These are phyloP conservation scores for Tipula unca DNA, from an alignment of 2,888 invertebrate genomes.

Conservation along the genomic window DNA sequence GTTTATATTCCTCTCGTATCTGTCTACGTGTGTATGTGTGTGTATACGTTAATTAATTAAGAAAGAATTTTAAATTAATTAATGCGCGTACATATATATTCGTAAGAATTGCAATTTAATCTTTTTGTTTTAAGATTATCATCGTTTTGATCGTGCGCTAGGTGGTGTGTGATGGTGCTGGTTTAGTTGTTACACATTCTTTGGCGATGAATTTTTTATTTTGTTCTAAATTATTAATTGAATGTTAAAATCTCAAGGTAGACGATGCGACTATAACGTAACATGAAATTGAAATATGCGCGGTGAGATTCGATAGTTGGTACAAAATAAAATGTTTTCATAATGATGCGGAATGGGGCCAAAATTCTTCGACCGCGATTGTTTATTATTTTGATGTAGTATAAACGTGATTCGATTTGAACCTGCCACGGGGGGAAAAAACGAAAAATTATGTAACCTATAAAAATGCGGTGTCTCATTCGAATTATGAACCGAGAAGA, in stretches of 20 bases:
- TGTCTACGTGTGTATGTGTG: too few relatives aligned
- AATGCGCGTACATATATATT: background rate
- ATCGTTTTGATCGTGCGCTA: background rate
- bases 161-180: background rate
- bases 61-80: background rate
- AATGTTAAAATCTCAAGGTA: background rate
- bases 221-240: background rate
- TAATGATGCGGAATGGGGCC: too few relatives aligned
- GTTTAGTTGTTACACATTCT: background rate
- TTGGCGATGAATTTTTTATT: background rate
- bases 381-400: too few relatives aligned
- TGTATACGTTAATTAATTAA: background rate
- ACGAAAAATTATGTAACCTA: background rate
- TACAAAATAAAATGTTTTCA: too few relatives aligned
- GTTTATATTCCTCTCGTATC: too few relatives aligned
- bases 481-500: background rate
- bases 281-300: too few relatives aligned
- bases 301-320: too few relatives aligned
- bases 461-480: background rate
- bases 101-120: background rate
- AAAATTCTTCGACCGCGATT: too few relatives aligned
- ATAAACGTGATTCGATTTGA: too few relatives aligned
- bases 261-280: background rate
- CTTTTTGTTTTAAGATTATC: background rate
- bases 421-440: background rate